Conservation (phyloP, 2,113 vertebrate species). For the Aphelocoma coerulescens region DNA sequence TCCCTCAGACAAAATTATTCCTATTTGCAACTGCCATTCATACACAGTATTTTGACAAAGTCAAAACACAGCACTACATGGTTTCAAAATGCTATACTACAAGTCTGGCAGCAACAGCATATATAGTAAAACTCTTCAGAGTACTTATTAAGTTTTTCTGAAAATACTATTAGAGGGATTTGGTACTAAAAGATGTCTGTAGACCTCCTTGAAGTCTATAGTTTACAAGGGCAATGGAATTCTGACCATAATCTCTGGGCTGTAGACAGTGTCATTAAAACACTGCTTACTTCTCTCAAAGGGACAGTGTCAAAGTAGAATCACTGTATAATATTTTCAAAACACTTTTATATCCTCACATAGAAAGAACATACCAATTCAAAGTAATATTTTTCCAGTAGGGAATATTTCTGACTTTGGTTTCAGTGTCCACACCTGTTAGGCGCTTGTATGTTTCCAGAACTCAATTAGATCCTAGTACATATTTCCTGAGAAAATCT, state of each 20-base stretch:
- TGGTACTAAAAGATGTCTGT: not conserved
- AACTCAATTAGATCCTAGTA: not conserved
- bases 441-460: not conserved
- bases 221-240: not conserved
- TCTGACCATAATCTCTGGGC: not conserved
- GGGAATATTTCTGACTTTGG: not conserved
- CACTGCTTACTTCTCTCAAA: not conserved
- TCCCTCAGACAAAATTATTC: not conserved
- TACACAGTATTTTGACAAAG: not conserved
- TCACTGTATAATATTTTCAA: not conserved
- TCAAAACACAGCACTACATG: not conserved
- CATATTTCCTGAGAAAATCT: conserved; percentile 11
- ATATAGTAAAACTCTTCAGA: not conserved
- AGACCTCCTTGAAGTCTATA: not conserved
- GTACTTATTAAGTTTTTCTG: not conserved
- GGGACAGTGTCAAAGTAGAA: not conserved
- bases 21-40: not conserved
- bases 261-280: not conserved
- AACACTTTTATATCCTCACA: not conserved
- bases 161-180: not conserved
- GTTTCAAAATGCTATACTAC: not conserved
- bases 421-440: not conserved
- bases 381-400: not conserved
- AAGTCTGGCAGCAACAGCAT: not conserved
- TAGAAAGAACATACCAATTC: not conserved